Conservation (phyloP, 2,113 vertebrate species). For the Gasterosteus aculeatus region DNA sequence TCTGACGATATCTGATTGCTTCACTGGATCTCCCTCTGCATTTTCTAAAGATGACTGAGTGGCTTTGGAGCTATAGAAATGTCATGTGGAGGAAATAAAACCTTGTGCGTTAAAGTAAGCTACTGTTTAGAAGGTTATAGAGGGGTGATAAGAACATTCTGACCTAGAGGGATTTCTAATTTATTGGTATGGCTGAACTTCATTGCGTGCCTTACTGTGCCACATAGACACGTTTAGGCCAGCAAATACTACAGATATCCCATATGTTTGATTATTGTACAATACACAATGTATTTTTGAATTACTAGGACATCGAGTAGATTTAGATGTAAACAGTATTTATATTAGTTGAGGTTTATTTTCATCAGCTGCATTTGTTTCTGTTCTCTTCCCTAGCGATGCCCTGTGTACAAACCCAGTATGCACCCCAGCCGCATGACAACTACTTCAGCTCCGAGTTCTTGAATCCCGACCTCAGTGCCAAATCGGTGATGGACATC, state of each 20-base stretch:
- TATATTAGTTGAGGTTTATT: neutral
- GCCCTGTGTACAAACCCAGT: constrained; percentile 95
- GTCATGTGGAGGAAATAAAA: constrained; percentile 41
- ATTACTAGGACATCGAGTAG: neutral
- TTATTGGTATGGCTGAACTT: neutral
- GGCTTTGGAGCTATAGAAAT: constrained; percentile 38
- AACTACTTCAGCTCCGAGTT: constrained; percentile 83
- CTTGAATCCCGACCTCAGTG: constrained; percentile 85
- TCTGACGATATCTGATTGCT: constrained; percentile 56
- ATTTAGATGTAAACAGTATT: neutral
- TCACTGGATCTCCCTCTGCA: constrained; percentile 33
- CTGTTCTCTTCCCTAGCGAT: constrained; percentile 82
- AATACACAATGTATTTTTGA: neutral
- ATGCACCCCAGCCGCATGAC: constrained; percentile 85
- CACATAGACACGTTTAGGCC: neutral
- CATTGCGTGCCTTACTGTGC: neutral
- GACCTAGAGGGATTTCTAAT: neutral
- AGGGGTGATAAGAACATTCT: constrained; percentile 1
- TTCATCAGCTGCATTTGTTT: constrained; percentile 14
- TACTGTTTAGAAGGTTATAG: constrained; percentile 39
- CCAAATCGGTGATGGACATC: constrained; percentile 90
- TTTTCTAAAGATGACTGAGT: constrained; percentile 50
- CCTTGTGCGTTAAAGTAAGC: constrained; percentile 4
- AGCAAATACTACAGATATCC: neutral
- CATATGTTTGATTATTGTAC: neutral